Percentiles rank a stretch among this genome's conserved stretches.
These are phyloP conservation scores for Bufo bufo DNA, from an alignment of 2,113 vertebrate species.

Conservation along the genomic window DNA sequence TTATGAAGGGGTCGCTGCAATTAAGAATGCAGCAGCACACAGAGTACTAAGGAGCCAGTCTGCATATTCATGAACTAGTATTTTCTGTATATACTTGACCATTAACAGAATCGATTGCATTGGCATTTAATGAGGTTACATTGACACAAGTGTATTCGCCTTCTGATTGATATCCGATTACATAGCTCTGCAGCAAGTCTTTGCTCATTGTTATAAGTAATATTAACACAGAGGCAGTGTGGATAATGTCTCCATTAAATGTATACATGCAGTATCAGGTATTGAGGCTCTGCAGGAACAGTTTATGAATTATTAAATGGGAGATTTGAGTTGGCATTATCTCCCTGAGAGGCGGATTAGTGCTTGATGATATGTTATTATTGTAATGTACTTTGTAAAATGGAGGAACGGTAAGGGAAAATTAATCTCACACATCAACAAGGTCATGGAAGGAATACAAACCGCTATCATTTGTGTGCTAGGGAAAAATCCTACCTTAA, in stretches of 20 bases:
- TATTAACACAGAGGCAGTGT: constrained; percentile 18
- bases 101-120: not conserved
- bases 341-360: constrained; percentile 54
- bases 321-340: constrained; percentile 52
- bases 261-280: constrained; percentile 50
- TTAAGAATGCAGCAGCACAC: not conserved
- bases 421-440: constrained; percentile 39
- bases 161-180: not conserved
- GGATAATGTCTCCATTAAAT: constrained; percentile 48
- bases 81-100: not conserved
- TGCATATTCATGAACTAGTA: not conserved
- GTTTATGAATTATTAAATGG: constrained; percentile 55
- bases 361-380: constrained; percentile 55
- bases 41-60: not conserved
- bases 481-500: constrained; percentile 30
- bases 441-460: constrained; percentile 28
- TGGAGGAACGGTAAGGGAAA: constrained; percentile 43
- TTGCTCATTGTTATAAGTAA: constrained; percentile 10
- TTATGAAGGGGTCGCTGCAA: not conserved
- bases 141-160: not conserved
- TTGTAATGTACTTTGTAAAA: constrained; percentile 55
- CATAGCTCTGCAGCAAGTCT: not conserved
- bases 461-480: constrained; percentile 2
- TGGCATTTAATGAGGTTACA: not conserved
- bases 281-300: constrained; percentile 32